phyloP scores from a whole-genome alignment of 2,888 invertebrate species.

The Eupithecia dodoneata region DNA sequence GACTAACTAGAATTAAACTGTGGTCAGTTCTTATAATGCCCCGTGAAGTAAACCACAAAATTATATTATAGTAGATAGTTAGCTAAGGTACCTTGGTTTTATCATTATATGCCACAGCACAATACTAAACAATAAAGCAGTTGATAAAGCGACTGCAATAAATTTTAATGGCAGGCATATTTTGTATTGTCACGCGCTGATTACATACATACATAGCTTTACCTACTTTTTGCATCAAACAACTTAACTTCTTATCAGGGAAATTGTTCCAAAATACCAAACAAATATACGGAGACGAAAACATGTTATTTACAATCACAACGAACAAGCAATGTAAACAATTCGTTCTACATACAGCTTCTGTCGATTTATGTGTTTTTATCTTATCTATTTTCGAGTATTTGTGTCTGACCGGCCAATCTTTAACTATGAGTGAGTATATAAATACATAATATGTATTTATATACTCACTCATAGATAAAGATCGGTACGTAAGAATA shows the following conservation, averaged over 20 bases:
- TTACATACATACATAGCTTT: slow-evolving; percentile 8
- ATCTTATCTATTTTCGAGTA: slow-evolving; percentile 15
- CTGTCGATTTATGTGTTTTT: background rate
- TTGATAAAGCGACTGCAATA: slow-evolving; percentile 5
- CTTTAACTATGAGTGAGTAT: background rate
- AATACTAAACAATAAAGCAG: slow-evolving; percentile 7
- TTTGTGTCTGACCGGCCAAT: background rate
- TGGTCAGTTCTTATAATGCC: background rate
- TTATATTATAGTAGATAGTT: background rate
- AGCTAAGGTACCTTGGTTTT: background rate
- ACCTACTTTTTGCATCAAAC: slow-evolving; percentile 13
- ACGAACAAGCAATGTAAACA: slow-evolving; percentile 18
- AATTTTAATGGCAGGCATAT: slow-evolving; percentile 11
- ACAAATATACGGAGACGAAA: slow-evolving; percentile 19
- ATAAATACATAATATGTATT: background rate
- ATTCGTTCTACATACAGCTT: slow-evolving; percentile 8
- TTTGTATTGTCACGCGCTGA: slow-evolving; percentile 18
- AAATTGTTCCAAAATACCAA: slow-evolving; percentile 20
- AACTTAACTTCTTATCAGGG: slow-evolving; percentile 20
- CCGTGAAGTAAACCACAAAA: background rate
- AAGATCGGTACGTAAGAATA: too few species aligned
- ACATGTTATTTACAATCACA: slow-evolving; percentile 25
- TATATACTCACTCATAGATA: too few species aligned
- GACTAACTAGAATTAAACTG: background rate
- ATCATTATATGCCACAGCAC: slow-evolving; percentile 1